These are phyloP conservation scores for Melanotaenia duboulayi DNA, from an alignment of 2,113 vertebrate genomes.

Conservation along the genomic window DNA sequence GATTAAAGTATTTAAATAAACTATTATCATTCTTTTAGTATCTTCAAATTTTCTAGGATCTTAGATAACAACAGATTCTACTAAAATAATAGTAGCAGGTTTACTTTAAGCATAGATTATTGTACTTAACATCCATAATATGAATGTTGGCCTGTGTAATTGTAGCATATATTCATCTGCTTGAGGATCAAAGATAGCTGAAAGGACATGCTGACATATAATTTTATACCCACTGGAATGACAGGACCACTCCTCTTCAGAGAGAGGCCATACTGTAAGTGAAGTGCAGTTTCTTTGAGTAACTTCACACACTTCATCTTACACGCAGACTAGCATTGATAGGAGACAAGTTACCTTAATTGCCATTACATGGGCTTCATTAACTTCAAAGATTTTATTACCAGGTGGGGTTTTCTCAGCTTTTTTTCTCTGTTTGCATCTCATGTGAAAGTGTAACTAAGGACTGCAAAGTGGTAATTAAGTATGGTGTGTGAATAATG, in stretches of 20 bases:
- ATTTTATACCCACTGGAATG: neutral
- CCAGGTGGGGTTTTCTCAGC: constrained; percentile 24
- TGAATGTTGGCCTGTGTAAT: constrained; percentile 25
- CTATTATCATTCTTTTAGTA: too few relatives aligned
- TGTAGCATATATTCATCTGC: constrained; percentile 12
- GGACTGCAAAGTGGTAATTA: constrained; percentile 61
- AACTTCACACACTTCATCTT: neutral
- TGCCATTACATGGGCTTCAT: constrained; percentile 11
- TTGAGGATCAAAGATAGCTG: constrained; percentile 28
- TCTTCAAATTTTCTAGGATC: too few relatives aligned
- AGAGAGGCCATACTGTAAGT: neutral
- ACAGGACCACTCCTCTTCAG: neutral
- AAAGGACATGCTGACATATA: constrained; percentile 17
- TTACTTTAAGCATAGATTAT: neutral
- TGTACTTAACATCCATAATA: constrained; percentile 35
- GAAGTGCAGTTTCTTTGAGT: neutral
- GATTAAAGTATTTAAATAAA: too few relatives aligned
- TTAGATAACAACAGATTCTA: too few relatives aligned
- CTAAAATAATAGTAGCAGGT: too few relatives aligned
- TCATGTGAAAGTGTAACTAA: constrained; percentile 44
- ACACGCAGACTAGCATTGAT: neutral
- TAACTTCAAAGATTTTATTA: constrained; percentile 23
- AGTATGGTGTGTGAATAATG: constrained; percentile 49
- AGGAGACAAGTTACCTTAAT: neutral
- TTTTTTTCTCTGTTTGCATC: constrained; percentile 25